Conservation (phyloP, 2,797 vertebrate genomes). For the Gymnodraco acuticeps region DNA sequence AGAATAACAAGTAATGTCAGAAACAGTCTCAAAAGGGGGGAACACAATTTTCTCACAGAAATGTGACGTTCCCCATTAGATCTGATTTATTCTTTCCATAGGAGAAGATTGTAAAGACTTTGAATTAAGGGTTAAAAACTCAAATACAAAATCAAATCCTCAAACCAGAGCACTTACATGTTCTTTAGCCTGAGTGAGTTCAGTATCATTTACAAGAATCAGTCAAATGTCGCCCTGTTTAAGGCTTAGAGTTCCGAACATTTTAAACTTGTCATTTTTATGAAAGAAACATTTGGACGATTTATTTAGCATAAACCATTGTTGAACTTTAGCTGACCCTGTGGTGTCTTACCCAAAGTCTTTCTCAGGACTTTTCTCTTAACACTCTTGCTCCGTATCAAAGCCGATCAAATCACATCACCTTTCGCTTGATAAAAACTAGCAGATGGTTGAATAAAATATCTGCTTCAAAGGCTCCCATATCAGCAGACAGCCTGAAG, state of each 20-base stretch:
- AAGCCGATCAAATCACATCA: neutral
- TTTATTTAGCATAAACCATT: neutral
- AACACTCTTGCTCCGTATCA: too few relatives aligned
- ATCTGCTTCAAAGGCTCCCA: conserved; percentile 5
- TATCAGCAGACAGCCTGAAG: neutral
- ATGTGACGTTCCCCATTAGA: neutral
- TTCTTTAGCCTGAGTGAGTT: neutral
- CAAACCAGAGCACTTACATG: neutral
- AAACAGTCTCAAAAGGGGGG: too few relatives aligned
- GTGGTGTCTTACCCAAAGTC: neutral
- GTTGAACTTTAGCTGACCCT: neutral
- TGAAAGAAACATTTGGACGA: neutral
- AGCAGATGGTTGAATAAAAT: conserved; percentile 17
- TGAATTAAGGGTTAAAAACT: too few relatives aligned
- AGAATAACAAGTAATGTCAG: neutral
- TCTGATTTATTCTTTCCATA: neutral
- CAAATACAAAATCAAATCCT: neutral
- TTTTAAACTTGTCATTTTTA: neutral
- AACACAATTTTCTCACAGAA: neutral
- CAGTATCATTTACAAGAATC: conserved; percentile 1
- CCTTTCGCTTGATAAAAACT: neutral
- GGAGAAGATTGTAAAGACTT: neutral
- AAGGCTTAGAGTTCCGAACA: neutral
- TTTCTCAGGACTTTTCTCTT: neutral
- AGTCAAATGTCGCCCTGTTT: neutral